Conservation (phyloP, 2,113 vertebrate species). For the Chionodraco myersi region DNA sequence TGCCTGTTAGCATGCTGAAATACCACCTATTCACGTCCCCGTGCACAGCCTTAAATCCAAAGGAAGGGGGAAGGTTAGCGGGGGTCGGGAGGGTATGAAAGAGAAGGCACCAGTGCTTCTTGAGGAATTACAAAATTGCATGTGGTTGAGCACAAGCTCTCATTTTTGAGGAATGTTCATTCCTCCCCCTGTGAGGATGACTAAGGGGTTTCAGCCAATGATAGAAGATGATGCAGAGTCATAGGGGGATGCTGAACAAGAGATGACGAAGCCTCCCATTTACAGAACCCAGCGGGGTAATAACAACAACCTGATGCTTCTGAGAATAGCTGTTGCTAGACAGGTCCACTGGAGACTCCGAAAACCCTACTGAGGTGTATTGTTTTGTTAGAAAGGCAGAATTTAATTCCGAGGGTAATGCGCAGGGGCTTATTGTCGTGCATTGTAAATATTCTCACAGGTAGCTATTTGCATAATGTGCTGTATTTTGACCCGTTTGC, state of each 20-base stretch:
- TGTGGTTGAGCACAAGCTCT: slow-evolving; percentile 60
- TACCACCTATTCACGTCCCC: slow-evolving; percentile 68
- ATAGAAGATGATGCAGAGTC: slow-evolving; percentile 74
- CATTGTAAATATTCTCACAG: slow-evolving; percentile 17
- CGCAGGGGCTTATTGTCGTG: background rate
- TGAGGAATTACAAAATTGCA: slow-evolving; percentile 63
- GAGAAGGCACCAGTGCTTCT: slow-evolving; percentile 8
- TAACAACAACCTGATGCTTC: slow-evolving; percentile 60
- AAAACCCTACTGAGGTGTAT: slow-evolving; percentile 10
- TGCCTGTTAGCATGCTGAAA: slow-evolving; percentile 64
- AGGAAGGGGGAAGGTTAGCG: slow-evolving; percentile 7
- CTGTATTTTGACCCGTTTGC: slow-evolving; percentile 39
- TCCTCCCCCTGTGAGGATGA: slow-evolving; percentile 68
- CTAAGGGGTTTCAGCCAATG: slow-evolving; percentile 70
- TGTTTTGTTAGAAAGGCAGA: slow-evolving; percentile 37
- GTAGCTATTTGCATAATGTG: slow-evolving; percentile 46
- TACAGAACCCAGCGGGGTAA: slow-evolving; percentile 48
- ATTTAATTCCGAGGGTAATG: background rate
- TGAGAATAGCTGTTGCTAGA: slow-evolving; percentile 41
- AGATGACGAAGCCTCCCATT: slow-evolving; percentile 57
- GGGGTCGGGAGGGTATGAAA: slow-evolving; percentile 2
- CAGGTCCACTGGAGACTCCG: background rate
- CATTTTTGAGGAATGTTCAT: slow-evolving; percentile 72
- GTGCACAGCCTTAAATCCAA: slow-evolving; percentile 45
- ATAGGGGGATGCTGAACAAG: slow-evolving; percentile 59